phyloP scores from a whole-genome alignment of 2,888 invertebrate genomes.

The Perithous albicinctus region DNA sequence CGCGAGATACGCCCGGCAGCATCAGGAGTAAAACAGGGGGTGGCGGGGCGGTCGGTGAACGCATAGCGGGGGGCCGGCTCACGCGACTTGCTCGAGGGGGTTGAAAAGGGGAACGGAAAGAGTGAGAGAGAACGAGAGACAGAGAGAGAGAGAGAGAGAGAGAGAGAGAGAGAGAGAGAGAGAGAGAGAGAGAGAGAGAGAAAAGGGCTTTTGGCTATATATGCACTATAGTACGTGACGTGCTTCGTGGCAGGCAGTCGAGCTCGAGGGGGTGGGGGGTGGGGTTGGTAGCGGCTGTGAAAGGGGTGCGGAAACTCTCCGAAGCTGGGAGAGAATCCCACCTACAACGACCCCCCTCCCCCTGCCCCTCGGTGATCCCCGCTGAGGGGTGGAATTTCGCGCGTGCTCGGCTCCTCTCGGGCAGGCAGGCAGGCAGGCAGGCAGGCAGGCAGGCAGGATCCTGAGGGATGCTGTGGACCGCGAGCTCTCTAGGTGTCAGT shows the following conservation, averaged over 20 bases:
- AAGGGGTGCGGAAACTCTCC: constrained; percentile 25
- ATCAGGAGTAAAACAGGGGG: constrained; percentile 42
- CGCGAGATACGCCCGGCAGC: constrained; percentile 39
- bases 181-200: constrained; percentile 15
- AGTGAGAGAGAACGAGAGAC: not conserved
- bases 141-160: constrained; percentile 30
- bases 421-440: constrained; percentile 65
- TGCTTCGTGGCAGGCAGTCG: constrained; percentile 36
- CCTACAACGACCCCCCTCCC: too few species aligned
- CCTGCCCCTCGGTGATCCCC: constrained; percentile 43
- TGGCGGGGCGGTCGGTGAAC: too few species aligned
- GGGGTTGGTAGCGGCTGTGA: constrained; percentile 24
- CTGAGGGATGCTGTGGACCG: constrained; percentile 82
- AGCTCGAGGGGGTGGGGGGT: constrained; percentile 12
- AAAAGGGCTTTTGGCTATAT: constrained; percentile 38
- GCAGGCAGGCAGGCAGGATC: constrained; percentile 74
- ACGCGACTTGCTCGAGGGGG: constrained; percentile 40
- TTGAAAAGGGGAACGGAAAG: constrained; percentile 5
- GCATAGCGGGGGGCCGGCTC: constrained; percentile 18
- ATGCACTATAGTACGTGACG: constrained; percentile 33
- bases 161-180: not conserved
- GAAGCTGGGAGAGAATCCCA: constrained; percentile 48
- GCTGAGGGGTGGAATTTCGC: constrained; percentile 81
- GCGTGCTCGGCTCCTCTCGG: constrained; percentile 80
- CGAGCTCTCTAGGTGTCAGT: constrained; percentile 81